phyloP scores from a whole-genome alignment of 2,113 vertebrate genomes.

The Pachyramphus minor region DNA sequence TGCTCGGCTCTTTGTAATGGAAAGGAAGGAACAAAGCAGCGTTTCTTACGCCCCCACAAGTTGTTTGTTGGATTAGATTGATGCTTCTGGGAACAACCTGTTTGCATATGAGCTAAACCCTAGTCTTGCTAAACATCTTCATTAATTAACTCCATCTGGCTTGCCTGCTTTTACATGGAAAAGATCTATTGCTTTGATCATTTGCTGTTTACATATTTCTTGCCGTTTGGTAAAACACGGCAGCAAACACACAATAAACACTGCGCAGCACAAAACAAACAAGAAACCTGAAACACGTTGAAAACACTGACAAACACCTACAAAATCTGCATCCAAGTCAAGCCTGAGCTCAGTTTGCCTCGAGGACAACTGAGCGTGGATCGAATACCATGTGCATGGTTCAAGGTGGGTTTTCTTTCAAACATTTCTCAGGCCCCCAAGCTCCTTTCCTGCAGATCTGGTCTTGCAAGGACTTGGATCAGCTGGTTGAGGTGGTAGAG shows the following conservation, averaged over 20 bases:
- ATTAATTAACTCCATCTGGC: constrained; percentile 66
- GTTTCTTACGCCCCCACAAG: background rate
- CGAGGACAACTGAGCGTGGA: fast-evolving
- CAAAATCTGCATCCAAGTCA: background rate
- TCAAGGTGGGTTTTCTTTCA: background rate
- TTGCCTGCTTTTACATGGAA: background rate
- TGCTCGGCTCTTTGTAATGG: background rate
- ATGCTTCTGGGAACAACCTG: constrained; percentile 48
- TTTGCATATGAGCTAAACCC: constrained; percentile 10
- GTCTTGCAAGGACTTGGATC: background rate
- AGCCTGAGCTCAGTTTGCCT: background rate
- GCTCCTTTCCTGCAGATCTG: background rate
- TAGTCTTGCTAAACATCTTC: constrained; percentile 43
- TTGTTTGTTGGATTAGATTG: constrained; percentile 20
- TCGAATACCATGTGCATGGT: fast-evolving
- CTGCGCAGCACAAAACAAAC: background rate
- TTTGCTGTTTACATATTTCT: constrained; percentile 44
- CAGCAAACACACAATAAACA: constrained; percentile 17
- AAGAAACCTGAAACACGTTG: background rate
- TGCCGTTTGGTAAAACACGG: constrained; percentile 13
- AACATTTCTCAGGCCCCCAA: background rate
- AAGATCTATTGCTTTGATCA: constrained; percentile 45
- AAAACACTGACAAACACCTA: background rate
- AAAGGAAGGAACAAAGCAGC: background rate
- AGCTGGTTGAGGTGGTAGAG: background rate